Conservation (phyloP, 2,888 invertebrate genomes). For the Rhagium mordax region DNA sequence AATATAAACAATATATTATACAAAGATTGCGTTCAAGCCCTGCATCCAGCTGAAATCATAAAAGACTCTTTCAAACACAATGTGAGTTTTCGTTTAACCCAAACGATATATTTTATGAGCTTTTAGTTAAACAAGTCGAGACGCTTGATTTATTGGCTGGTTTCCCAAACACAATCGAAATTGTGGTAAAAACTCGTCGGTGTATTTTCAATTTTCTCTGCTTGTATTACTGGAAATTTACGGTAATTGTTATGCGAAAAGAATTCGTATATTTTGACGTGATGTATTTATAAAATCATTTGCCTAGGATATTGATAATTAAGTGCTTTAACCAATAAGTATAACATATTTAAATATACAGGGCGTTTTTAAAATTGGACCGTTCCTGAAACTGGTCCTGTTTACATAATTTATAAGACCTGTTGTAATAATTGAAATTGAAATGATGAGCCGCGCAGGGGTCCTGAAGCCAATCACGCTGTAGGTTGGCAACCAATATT, state of each 20-base stretch:
- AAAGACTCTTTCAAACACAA: slow-evolving; percentile 32
- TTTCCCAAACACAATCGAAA: slow-evolving; percentile 45
- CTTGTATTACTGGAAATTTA: neutral
- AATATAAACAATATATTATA: no score
- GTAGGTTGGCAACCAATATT: slow-evolving; percentile 56
- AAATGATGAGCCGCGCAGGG: no score
- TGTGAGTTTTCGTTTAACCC: slow-evolving; percentile 55
- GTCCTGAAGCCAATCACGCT: slow-evolving; percentile 26
- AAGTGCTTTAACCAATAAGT: no score
- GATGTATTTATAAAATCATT: no score
- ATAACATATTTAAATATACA: no score
- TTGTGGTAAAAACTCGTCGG: slow-evolving; percentile 42
- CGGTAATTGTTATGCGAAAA: neutral
- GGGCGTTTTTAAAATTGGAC: no score
- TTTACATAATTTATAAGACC: no score
- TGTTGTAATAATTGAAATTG: no score
- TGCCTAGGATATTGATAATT: no score
- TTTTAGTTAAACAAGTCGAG: slow-evolving; percentile 63
- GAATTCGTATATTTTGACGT: neutral
- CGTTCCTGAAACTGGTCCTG: no score
- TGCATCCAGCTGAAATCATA: neutral
- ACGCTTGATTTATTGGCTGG: slow-evolving; percentile 58
- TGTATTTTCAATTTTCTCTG: slow-evolving; percentile 29
- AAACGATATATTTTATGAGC: slow-evolving; percentile 62
- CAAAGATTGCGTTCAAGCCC: neutral